Evolutionary conservation across 1,140 invertebrate genomes (phyloP).

Genomic region (Halictus rubicundus): DNA sequence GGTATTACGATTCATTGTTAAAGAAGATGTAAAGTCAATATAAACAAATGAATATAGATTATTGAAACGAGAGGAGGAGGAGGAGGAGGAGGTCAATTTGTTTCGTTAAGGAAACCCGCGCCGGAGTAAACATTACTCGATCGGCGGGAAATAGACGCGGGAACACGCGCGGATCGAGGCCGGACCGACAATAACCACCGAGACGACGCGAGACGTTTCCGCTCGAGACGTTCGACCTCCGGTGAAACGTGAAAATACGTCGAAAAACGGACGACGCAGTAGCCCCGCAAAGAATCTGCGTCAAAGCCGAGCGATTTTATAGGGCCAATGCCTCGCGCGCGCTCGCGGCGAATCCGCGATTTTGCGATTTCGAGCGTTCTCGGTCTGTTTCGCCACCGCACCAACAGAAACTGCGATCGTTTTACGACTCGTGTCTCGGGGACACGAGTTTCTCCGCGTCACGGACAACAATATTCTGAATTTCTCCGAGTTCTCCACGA

Average conservation of each 20-base stretch:
- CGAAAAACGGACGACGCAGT: slow-evolving; percentile 65
- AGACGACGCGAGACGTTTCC: slow-evolving; percentile 16
- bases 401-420: too few relatives aligned
- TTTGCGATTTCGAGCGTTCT: slow-evolving; percentile 7
- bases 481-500: too few relatives aligned
- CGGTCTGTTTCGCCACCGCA: neutral
- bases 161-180: slow-evolving; percentile 35
- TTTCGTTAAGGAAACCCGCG: neutral
- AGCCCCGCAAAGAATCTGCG: slow-evolving; percentile 66
- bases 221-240: slow-evolving; percentile 21
- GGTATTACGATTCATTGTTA: slow-evolving; percentile 51
- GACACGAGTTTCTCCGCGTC: too few relatives aligned
- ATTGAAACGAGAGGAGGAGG: slow-evolving; percentile 25
- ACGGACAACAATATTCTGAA: too few relatives aligned
- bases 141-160: slow-evolving; percentile 45
- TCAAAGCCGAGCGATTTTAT: slow-evolving; percentile 42
- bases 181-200: slow-evolving; percentile 16
- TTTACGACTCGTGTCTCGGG: too few relatives aligned
- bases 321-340: slow-evolving; percentile 62
- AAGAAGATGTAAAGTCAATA: slow-evolving; percentile 43
- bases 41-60: slow-evolving; percentile 50
- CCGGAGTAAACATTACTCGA: neutral
- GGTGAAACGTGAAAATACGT: slow-evolving; percentile 61
- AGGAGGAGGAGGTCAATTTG: neutral
- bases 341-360: neutral